Evolutionary conservation across 2,797 vertebrate species (phyloP).

Genomic region (Centroberyx gerrardi): DNA sequence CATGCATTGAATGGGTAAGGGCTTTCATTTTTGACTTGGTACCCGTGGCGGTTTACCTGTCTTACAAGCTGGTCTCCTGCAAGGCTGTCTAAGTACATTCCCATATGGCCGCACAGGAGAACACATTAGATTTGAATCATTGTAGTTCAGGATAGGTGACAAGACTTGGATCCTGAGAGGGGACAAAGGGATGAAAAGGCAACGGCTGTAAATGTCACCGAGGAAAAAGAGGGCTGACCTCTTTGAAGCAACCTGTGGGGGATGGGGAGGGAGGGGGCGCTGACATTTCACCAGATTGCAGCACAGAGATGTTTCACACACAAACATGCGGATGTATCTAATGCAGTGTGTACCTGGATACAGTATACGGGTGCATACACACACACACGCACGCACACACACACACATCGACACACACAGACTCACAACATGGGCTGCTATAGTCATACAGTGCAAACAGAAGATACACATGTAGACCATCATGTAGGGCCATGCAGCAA

Average conservation of each 20-base stretch:
- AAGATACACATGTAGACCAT: not conserved
- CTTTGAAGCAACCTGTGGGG: slow-evolving; percentile 74
- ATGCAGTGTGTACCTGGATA: slow-evolving; percentile 17
- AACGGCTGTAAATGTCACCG: slow-evolving; percentile 77
- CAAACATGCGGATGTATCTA: slow-evolving; percentile 37
- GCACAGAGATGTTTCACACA: slow-evolving; percentile 43
- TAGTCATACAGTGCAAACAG: slow-evolving; percentile 1
- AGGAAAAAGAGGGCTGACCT: slow-evolving; percentile 66
- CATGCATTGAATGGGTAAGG: slow-evolving; percentile 33
- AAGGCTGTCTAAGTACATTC: not conserved
- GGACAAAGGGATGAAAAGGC: slow-evolving; percentile 56
- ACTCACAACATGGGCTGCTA: too few species aligned
- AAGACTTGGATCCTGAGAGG: slow-evolving; percentile 39
- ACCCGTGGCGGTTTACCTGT: too few species aligned
- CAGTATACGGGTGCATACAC: not conserved
- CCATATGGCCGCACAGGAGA: not conserved
- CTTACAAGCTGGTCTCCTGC: too few species aligned
- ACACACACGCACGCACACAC: slow-evolving; percentile 4
- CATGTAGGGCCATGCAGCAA: not conserved
- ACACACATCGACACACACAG: not conserved
- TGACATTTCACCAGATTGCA: slow-evolving; percentile 78
- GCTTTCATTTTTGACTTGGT: slow-evolving; percentile 6
- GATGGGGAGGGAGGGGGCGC: slow-evolving; percentile 60
- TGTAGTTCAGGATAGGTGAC: slow-evolving; percentile 40
- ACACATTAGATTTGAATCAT: slow-evolving; percentile 47